These are phyloP conservation scores for Dunckerocampus dactyliophorus DNA, from an alignment of 2,113 vertebrate genomes.

Conservation along the genomic window DNA sequence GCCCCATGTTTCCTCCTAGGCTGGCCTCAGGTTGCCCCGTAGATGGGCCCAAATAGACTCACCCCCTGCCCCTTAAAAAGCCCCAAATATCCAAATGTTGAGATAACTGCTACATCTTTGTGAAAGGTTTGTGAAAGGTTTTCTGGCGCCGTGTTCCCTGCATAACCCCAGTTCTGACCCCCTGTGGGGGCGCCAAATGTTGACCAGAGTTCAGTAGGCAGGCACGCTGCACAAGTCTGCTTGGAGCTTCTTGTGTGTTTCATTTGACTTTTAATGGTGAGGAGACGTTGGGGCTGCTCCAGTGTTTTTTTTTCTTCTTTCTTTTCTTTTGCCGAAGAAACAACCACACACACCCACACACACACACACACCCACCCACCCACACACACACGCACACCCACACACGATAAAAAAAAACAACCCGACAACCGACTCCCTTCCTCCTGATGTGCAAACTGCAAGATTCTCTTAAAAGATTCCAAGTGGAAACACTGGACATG, in stretches of 20 bases:
- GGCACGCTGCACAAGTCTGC: conserved; percentile 20
- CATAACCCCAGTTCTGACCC: not conserved
- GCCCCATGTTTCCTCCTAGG: not conserved
- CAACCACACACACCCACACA: too few species aligned
- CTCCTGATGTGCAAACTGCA: conserved; percentile 99
- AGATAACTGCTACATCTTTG: conserved; percentile 88
- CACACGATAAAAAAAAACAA: not conserved
- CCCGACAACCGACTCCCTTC: conserved; percentile 59
- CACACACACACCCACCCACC: too few species aligned
- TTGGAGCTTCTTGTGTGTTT: too few species aligned
- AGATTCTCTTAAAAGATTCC: conserved; percentile 89
- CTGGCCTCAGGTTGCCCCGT: not conserved
- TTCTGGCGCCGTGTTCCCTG: conserved; percentile 34
- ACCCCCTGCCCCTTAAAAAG: not conserved
- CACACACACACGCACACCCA: too few species aligned
- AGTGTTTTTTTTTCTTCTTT: conserved; percentile 32
- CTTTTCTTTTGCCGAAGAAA: too few species aligned
- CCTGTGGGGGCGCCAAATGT: too few species aligned
- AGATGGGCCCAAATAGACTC: too few species aligned
- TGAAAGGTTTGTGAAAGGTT: conserved; percentile 73
- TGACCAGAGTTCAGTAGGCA: conserved; percentile 43
- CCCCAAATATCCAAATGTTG: conserved; percentile 13
- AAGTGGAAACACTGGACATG: conserved; percentile 88
- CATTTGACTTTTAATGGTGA: not conserved
- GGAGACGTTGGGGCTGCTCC: conserved; percentile 29